Percentiles rank a stretch among this genome's conserved stretches.
These are phyloP conservation scores for Cynodonichthys magdalenae DNA, from an alignment of 2,797 vertebrate genomes.

Conservation along the genomic window DNA sequence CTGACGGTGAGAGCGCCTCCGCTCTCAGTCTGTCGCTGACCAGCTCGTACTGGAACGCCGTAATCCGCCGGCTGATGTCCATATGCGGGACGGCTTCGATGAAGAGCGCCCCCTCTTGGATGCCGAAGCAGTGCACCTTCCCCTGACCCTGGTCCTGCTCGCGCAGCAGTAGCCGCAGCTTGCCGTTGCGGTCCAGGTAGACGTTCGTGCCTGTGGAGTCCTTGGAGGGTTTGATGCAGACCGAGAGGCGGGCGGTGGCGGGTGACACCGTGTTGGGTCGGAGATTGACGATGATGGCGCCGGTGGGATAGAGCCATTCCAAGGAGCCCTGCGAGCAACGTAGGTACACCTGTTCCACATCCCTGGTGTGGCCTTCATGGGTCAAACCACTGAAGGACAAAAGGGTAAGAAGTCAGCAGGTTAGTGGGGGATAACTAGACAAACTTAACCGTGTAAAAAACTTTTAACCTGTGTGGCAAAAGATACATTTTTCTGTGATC, in stretches of 20 bases:
- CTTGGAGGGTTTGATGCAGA: conserved; percentile 92
- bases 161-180: conserved; percentile 89
- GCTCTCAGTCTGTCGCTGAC: conserved; percentile 80
- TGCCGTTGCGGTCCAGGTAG: conserved; percentile 95
- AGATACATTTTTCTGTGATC: neutral
- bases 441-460: too few relatives aligned
- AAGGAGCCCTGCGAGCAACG: conserved; percentile 92
- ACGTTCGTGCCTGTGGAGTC: conserved; percentile 93
- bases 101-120: conserved; percentile 91
- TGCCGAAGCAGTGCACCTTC: conserved; percentile 89
- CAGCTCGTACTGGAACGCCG: conserved; percentile 94
- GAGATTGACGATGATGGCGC: conserved; percentile 96
- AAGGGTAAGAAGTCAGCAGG: conserved; percentile 5
- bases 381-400: conserved; percentile 87
- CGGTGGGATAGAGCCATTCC: conserved; percentile 97
- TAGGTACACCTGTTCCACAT: conserved; percentile 98
- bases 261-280: conserved; percentile 88
- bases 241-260: conserved; percentile 84
- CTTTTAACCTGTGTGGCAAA: too few relatives aligned
- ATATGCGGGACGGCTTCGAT: conserved; percentile 91
- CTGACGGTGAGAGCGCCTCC: conserved; percentile 79
- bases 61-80: conserved; percentile 94
- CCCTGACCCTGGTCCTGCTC: conserved; percentile 83
- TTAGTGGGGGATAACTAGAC: neutral
- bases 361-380: conserved; percentile 91